Percentiles rank a stretch among this genome's conserved stretches.
These are phyloP conservation scores for Planococcus citri DNA, from an alignment of 1,140 invertebrate species.

Conservation along the genomic window DNA sequence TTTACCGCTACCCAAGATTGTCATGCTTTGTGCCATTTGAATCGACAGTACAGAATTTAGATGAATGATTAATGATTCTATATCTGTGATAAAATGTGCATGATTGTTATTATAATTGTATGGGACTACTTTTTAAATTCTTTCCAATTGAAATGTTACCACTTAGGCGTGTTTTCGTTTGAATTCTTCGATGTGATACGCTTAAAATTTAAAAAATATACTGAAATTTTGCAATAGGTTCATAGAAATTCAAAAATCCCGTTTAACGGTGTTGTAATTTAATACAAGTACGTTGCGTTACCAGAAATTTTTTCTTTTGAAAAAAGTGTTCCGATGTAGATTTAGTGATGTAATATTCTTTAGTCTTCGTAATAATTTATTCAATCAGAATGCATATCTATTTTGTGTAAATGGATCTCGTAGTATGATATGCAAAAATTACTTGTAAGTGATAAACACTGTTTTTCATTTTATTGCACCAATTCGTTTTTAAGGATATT, in stretches of 20 bases:
- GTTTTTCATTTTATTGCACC: too few species aligned
- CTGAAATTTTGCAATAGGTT: too few species aligned
- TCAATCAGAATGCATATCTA: not conserved
- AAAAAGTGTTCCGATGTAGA: not conserved
- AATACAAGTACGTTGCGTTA: not conserved
- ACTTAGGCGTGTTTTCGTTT: not conserved
- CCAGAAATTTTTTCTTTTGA: not conserved
- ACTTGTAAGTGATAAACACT: too few species aligned
- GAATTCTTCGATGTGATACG: not conserved
- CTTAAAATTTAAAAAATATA: not conserved
- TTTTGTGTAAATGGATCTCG: conserved; percentile 1
- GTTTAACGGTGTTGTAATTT: not conserved
- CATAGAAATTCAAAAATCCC: not conserved
- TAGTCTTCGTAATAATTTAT: not conserved
- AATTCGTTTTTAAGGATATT: too few species aligned
- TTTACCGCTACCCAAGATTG: not conserved
- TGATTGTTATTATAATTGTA: too few species aligned
- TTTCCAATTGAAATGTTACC: not conserved
- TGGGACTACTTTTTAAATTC: too few species aligned
- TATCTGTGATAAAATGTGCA: not conserved
- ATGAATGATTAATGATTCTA: not conserved
- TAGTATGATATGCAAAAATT: too few species aligned
- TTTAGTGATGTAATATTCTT: not conserved
- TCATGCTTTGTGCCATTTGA: not conserved
- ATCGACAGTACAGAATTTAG: too few species aligned